A percentile compares a stretch with the other conserved stretches of the same genome.
Conservation (phyloP, 1,140 invertebrate genomes). For the Copidosoma floridanum region DNA sequence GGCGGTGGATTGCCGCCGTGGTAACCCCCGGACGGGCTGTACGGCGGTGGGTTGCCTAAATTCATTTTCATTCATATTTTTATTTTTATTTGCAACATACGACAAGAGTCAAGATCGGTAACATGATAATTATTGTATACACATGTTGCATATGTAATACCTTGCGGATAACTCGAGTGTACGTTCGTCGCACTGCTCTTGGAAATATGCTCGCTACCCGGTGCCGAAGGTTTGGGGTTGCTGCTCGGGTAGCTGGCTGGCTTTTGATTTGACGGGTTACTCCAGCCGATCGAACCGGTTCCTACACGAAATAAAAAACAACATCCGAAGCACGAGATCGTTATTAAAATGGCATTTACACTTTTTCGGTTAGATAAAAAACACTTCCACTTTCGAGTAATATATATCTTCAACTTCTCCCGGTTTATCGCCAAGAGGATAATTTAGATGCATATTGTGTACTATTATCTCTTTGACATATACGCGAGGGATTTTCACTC, state of each 20-base stretch:
- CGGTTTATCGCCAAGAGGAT: too few species aligned
- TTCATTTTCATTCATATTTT: neutral
- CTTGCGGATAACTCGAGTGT: conserved; percentile 46
- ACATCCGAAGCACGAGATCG: too few species aligned
- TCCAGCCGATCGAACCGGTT: conserved; percentile 49
- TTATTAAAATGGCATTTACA: too few species aligned
- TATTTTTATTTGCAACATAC: too few species aligned
- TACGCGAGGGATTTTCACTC: too few species aligned
- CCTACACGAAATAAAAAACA: too few species aligned
- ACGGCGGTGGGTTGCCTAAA: conserved; percentile 2
- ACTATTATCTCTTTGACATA: too few species aligned
- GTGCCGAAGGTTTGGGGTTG: conserved; percentile 44
- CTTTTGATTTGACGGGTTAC: conserved; percentile 36
- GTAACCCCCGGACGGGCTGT: conserved; percentile 4
- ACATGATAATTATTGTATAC: too few species aligned
- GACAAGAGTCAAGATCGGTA: too few species aligned
- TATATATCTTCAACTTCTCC: neutral
- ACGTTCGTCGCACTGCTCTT: conserved; percentile 47
- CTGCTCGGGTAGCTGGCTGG: neutral
- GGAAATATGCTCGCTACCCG: conserved; percentile 40
- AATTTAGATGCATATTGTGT: too few species aligned
- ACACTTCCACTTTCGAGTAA: conserved; percentile 24
- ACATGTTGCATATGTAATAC: too few species aligned
- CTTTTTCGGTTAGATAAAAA: too few species aligned
- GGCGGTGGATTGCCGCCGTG: conserved; percentile 9